A percentile compares a stretch with the other conserved stretches of the same genome.
Evolutionary conservation across 2,888 invertebrate species (phyloP).

Genomic region (Tuta absoluta): DNA sequence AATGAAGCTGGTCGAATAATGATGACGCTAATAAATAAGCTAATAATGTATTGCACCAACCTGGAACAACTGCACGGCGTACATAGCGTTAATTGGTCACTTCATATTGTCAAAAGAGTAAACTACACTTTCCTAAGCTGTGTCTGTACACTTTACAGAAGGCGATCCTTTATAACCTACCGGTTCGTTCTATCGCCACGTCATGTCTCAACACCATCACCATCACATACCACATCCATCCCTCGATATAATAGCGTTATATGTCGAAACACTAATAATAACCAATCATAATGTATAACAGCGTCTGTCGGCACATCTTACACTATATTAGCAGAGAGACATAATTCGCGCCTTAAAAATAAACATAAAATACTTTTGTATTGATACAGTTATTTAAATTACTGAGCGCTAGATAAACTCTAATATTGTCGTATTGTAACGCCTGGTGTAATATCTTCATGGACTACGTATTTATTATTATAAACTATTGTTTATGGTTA

Average conservation of each 20-base stretch:
- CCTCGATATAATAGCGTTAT: slow-evolving; percentile 54
- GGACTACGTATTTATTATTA: slow-evolving; percentile 19
- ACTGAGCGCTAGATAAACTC: slow-evolving; percentile 47
- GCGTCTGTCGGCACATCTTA: slow-evolving; percentile 79
- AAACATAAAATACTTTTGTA: slow-evolving; percentile 52
- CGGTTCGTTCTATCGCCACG: slow-evolving; percentile 29
- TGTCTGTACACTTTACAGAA: slow-evolving; percentile 64
- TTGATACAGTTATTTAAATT: slow-evolving; percentile 33
- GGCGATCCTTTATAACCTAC: slow-evolving; percentile 42
- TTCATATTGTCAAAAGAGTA: slow-evolving; percentile 76
- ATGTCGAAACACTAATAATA: slow-evolving; percentile 55
- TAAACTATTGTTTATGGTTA: slow-evolving; percentile 14
- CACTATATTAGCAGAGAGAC: slow-evolving; percentile 69
- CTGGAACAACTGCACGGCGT: slow-evolving; percentile 54
- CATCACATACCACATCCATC: slow-evolving; percentile 45
- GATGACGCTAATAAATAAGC: neutral
- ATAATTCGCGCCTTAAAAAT: slow-evolving; percentile 41
- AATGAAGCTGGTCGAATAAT: neutral
- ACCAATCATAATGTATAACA: slow-evolving; percentile 56
- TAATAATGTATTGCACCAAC: slow-evolving; percentile 59
- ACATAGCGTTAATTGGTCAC: slow-evolving; percentile 77
- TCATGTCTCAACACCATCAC: slow-evolving; percentile 35
- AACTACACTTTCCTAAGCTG: slow-evolving; percentile 60
- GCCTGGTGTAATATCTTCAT: slow-evolving; percentile 15
- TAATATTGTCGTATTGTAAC: slow-evolving; percentile 57